Evolutionary conservation across 2,113 vertebrate genomes (phyloP).

Genomic region (Mirounga angustirostris): DNA sequence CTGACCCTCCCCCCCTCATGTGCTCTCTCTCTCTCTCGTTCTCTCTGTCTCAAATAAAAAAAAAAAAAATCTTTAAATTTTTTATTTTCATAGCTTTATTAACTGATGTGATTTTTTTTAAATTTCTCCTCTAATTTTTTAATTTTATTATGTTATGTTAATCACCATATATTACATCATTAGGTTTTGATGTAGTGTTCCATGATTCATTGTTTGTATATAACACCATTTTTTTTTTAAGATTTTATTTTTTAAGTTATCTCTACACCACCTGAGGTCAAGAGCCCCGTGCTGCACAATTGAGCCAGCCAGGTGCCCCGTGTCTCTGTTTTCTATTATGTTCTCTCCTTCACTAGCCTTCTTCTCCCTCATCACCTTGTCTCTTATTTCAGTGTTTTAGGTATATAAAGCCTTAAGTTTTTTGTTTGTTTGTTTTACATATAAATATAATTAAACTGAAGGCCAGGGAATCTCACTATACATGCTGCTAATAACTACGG

Average conservation of each 20-base stretch:
- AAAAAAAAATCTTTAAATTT: too few species aligned
- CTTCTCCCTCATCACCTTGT: neutral
- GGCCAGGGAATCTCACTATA: neutral
- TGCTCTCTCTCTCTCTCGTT: too few species aligned
- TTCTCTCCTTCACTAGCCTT: neutral
- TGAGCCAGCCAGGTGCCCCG: neutral
- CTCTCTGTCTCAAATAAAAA: too few species aligned
- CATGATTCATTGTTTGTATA: too few species aligned
- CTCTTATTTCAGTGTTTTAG: neutral
- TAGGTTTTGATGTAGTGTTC: too few species aligned
- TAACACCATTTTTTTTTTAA: neutral
- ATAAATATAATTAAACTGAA: constrained; percentile 28
- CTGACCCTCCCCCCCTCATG: too few species aligned
- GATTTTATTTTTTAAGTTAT: neutral
- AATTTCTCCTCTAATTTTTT: too few species aligned
- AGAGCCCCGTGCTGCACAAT: neutral
- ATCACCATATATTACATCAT: too few species aligned
- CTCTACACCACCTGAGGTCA: neutral
- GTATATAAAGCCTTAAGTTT: neutral
- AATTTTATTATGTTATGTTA: too few species aligned
- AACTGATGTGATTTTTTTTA: too few species aligned
- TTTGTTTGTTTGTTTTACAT: neutral
- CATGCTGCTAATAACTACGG: neutral
- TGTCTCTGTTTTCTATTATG: neutral
- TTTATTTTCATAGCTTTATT: too few species aligned